Evolutionary conservation across 1,140 invertebrate genomes (phyloP).

Genomic region (Schlechtendalia chinensis): DNA sequence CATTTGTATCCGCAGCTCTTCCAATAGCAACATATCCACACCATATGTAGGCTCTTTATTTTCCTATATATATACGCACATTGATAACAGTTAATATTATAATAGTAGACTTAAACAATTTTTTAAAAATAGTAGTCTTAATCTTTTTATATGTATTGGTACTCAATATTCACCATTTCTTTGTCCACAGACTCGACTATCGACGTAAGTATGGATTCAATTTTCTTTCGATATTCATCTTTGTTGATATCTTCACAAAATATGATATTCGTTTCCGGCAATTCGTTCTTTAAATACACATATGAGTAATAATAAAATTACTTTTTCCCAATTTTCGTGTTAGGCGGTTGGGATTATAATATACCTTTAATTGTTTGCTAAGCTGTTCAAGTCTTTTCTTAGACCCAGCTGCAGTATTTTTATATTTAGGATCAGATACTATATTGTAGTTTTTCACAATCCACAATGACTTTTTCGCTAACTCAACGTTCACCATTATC

Average conservation of each 20-base stretch:
- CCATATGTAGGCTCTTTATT: conserved; percentile 59
- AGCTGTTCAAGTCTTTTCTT: conserved; percentile 40
- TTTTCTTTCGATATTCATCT: conserved; percentile 62
- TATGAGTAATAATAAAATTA: background rate
- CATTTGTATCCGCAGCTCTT: conserved; percentile 69
- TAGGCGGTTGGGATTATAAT: too few relatives aligned
- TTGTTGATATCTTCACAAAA: conserved; percentile 59
- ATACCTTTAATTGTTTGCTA: conserved; percentile 30
- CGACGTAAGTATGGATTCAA: conserved; percentile 59
- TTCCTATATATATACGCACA: conserved; percentile 45
- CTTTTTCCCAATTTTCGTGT: too few relatives aligned
- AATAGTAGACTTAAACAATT: too few relatives aligned
- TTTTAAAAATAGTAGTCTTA: background rate
- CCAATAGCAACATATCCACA: conserved; percentile 61
- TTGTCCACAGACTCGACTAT: conserved; percentile 64
- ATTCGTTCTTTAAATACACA: conserved; percentile 59
- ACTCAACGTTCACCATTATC: conserved; percentile 71
- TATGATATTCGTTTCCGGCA: conserved; percentile 65
- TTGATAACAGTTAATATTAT: background rate
- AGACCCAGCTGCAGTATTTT: background rate
- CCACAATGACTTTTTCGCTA: conserved; percentile 73
- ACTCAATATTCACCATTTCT: conserved; percentile 55
- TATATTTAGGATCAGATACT: background rate
- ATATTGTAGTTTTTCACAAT: conserved; percentile 56
- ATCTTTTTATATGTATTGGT: too few relatives aligned